phyloP scores from a whole-genome alignment of 2,888 invertebrate species.

The Drosophila paranaensis region DNA sequence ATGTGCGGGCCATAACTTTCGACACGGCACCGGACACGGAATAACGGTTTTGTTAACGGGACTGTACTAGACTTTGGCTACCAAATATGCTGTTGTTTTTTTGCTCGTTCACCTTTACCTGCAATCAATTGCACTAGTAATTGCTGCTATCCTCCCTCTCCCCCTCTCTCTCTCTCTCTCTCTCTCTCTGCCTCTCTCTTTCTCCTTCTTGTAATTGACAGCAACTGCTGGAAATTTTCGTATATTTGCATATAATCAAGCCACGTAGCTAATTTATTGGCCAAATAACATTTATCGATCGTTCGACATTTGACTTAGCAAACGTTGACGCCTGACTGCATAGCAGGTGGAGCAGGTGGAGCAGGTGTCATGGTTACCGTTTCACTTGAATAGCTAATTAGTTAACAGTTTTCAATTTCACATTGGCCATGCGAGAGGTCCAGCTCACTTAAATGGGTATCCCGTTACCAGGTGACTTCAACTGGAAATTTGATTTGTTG shows the following conservation, averaged over 20 bases:
- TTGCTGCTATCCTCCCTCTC: constrained; percentile 47
- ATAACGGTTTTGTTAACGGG: constrained; percentile 21
- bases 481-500: background rate
- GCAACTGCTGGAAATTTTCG: constrained; percentile 40
- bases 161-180: background rate
- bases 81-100: constrained; percentile 16
- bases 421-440: background rate
- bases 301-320: constrained; percentile 21
- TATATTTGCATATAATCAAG: constrained; percentile 74
- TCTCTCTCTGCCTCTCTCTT: background rate
- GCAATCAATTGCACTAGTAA: constrained; percentile 66
- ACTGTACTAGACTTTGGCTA: constrained; percentile 51
- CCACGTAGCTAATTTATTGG: constrained; percentile 52
- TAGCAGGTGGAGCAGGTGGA: background rate
- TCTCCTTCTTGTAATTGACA: constrained; percentile 7
- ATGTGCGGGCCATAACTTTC: constrained; percentile 54
- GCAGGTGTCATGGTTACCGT: background rate
- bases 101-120: constrained; percentile 25
- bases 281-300: constrained; percentile 39
- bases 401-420: constrained; percentile 6
- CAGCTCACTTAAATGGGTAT: background rate
- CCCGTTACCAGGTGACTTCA: background rate
- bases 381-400: constrained; percentile 6
- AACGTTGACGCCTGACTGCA: constrained; percentile 3
- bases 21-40: constrained; percentile 14